Base-by-base conservation (phyloP, 2,797 vertebrate species). In the Poeciliopsis infans region DNA sequence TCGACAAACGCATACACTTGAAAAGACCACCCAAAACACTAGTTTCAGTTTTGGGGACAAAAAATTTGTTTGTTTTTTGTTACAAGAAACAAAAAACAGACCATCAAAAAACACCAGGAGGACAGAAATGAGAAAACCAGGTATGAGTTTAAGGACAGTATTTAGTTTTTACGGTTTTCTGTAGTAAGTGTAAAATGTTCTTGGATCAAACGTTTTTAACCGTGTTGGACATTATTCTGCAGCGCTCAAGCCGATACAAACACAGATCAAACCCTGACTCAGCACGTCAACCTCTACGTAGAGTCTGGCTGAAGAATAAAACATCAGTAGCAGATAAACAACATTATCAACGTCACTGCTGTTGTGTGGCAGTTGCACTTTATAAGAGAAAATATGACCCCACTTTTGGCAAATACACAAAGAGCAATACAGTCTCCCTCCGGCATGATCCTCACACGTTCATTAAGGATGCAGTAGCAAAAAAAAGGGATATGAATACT, bases 401-500 rank as follows among this genome's bases (percentile, higher is more conserved):
- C 18, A 76, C 18, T 76, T 55, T 74, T 71, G 72, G 79, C 73
- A 83, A 84, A 87, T 18, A 81, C 59, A 77, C 39, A 45, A 70
- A 79, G 53, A 85, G 82, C 31, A 77, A 79, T 33, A 82, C 81
- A 83, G 76, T 7, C 57, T 57, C 64, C 85, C 72, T 79, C 18
- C 64, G 86, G 86, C 77, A 45, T 72, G 64, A 80, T 73, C 74
- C 23, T 61, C 72, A 86, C 85, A 84, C 74, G 80, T 85, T 91
- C 89, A 94, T 94, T 92, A 93, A 79, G 78, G 59, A 91, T 93
- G 88, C 91, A 82, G 88, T 82, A 68, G 53, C 66, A 76, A 79
- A 79, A 88, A 87, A 53, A 1, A 90, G 76, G 76, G 82, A 87
- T 82, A 92, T 92, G 83, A 94, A 94, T 94, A 93, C 91, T 91